Evolutionary conservation across 2,113 vertebrate species (phyloP).

Genomic region (Halcyon senegalensis): DNA sequence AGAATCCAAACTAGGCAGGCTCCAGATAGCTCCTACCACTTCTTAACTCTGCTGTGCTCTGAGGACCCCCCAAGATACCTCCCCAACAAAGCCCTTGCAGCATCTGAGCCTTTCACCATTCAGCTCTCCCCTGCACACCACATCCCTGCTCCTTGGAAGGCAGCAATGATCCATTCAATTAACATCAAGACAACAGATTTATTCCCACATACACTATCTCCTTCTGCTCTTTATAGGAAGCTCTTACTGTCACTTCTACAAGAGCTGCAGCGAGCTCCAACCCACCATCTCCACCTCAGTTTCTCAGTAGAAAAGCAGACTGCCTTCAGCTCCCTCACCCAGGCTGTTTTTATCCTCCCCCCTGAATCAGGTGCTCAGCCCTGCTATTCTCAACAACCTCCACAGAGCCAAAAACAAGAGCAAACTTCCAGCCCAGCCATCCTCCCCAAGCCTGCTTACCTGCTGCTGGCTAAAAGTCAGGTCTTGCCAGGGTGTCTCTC

Average conservation of each 20-base stretch:
- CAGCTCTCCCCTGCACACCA: fast-evolving
- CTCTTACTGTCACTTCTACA: not conserved
- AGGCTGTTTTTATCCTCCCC: not conserved
- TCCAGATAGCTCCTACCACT: not conserved
- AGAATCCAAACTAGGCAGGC: no score
- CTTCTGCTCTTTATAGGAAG: not conserved
- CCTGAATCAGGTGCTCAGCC: fast-evolving
- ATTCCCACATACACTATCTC: not conserved
- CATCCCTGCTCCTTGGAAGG: not conserved
- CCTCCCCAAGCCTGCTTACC: not conserved
- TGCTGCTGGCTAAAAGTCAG: not conserved
- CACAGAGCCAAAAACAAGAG: not conserved
- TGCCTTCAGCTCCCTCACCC: not conserved
- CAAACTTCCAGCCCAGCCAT: not conserved
- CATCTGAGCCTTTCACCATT: not conserved
- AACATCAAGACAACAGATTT: not conserved
- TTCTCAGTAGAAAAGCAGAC: not conserved
- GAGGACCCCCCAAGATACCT: not conserved
- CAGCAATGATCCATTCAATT: fast-evolving
- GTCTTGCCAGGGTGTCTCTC: fast-evolving
- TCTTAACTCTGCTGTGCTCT: not conserved
- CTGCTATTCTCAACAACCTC: not conserved
- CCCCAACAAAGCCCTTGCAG: not conserved
- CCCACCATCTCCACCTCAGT: not conserved
- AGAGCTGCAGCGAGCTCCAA: not conserved